Conservation (phyloP, 2,113 vertebrate species). For the Pygathrix nemaeus region DNA sequence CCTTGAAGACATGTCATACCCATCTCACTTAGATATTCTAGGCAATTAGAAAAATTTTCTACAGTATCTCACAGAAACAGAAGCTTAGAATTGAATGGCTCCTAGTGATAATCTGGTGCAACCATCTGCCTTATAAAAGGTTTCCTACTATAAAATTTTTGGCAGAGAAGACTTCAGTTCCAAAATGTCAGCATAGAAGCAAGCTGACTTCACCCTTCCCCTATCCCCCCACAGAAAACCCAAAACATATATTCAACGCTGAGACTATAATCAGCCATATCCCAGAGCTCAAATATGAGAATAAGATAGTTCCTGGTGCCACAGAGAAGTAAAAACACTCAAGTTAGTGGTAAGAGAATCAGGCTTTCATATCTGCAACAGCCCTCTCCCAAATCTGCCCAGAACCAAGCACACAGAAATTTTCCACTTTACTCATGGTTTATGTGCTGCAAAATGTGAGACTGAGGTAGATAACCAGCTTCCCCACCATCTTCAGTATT, state of each 20-base stretch:
- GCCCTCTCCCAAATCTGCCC: not conserved
- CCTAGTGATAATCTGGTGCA: not conserved
- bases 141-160: not conserved
- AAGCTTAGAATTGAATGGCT: not conserved
- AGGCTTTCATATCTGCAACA: not conserved
- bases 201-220: not conserved
- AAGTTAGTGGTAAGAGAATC: not conserved
- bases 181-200: not conserved
- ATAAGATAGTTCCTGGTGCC: not conserved
- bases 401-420: not conserved
- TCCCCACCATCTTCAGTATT: not conserved
- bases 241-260: not conserved
- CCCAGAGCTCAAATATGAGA: not conserved
- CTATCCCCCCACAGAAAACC: not conserved
- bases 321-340: not conserved
- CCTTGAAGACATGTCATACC: conserved; percentile 31
- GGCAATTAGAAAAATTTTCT: conserved; percentile 1
- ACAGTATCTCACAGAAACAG: not conserved
- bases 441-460: not conserved
- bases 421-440: not conserved
- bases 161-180: not conserved
- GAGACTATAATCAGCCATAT: not conserved
- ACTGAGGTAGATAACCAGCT: not conserved
- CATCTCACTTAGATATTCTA: not conserved
- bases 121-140: conserved; percentile 5